Percentiles rank a stretch among this genome's conserved stretches.
These are phyloP conservation scores for Cavia aperea DNA, from an alignment of 2,113 vertebrate genomes.

Conservation along the genomic window DNA sequence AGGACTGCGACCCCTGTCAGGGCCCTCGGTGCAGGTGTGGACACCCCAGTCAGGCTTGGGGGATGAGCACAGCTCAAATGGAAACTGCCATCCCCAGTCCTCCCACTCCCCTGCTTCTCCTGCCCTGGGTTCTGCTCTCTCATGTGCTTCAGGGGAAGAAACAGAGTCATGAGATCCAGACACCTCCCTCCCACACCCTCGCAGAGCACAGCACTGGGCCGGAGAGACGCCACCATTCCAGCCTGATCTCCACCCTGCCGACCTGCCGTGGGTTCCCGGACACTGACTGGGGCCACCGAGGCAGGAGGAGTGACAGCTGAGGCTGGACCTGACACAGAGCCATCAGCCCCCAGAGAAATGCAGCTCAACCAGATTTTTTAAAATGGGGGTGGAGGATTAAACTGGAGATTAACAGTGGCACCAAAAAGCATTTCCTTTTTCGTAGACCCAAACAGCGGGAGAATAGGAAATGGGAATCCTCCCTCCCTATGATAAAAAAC, in stretches of 20 bases:
- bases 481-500: not conserved
- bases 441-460: not conserved
- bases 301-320: not conserved
- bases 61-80: not conserved
- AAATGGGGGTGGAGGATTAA: not conserved
- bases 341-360: not conserved
- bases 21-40: not conserved
- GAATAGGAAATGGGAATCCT: not conserved
- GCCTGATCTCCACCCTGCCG: not conserved
- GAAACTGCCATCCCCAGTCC: not conserved
- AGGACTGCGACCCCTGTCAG: no score
- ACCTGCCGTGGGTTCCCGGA: not conserved
- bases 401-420: not conserved
- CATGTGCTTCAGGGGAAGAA: constrained; percentile 5
- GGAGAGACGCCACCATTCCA: no score
- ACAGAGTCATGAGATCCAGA: not conserved
- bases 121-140: not conserved
- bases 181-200: rapidly evolving
- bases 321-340: not conserved
- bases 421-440: constrained; percentile 38
- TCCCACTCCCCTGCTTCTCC: not conserved
- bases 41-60: not conserved
- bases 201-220: not conserved
- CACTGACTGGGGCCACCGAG: not conserved
- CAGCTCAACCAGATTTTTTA: not conserved